These are phyloP conservation scores for Pluvialis apricaria DNA, from an alignment of 2,113 vertebrate genomes.

Conservation along the genomic window DNA sequence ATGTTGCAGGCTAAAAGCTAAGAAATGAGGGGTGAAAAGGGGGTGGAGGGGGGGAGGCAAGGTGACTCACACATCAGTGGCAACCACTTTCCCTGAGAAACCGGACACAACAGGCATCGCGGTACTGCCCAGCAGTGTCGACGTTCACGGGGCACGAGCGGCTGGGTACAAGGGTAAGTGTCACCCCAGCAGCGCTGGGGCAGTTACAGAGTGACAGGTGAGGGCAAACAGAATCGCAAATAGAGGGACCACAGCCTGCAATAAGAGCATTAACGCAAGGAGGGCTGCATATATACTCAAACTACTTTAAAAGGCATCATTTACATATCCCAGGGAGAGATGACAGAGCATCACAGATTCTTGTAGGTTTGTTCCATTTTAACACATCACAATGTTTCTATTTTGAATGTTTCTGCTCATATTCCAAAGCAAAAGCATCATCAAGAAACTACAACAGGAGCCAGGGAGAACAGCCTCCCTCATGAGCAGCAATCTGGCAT, in stretches of 20 bases:
- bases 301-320: not conserved
- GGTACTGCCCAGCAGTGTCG: not conserved
- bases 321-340: not conserved
- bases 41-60: too few species aligned
- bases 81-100: not conserved
- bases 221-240: not conserved
- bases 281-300: not conserved
- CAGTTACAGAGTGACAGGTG: not conserved
- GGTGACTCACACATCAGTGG: not conserved
- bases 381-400: constrained; percentile 36
- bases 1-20: not conserved
- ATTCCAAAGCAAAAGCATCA: constrained; percentile 28
- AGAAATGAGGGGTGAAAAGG: not conserved
- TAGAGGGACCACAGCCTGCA: not conserved
- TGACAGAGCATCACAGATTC: not conserved
- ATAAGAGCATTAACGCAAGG: not conserved
- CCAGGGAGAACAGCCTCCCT: not conserved
- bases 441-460: constrained; percentile 6
- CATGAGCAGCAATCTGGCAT: constrained; percentile 21
- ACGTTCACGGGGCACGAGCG: rapidly evolving
- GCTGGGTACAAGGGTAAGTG: not conserved
- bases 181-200: not conserved
- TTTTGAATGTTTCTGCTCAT: constrained; percentile 43
- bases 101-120: rapidly evolving
- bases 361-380: constrained; percentile 9